phyloP scores from a whole-genome alignment of 2,888 invertebrate species.

The Ellobium chinense region DNA sequence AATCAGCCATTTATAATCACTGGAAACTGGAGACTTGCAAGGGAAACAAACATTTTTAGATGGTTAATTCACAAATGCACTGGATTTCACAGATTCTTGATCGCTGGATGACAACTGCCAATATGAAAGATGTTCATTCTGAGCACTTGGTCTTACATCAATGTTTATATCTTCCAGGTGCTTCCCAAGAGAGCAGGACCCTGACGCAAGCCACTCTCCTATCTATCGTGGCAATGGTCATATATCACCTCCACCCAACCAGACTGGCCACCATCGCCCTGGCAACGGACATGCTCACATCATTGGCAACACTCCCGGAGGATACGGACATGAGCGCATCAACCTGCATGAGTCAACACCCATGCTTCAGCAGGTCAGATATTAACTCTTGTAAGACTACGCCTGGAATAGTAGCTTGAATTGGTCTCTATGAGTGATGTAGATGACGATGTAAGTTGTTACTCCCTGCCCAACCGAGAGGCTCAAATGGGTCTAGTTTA shows the following conservation, averaged over 20 bases:
- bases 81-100: too few species aligned
- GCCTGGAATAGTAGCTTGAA: neutral
- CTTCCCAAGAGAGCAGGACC: slow-evolving; percentile 12
- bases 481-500: too few species aligned
- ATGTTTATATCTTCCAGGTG: neutral
- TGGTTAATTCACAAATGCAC: too few species aligned
- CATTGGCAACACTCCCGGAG: neutral
- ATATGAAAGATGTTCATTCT: too few species aligned
- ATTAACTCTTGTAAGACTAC: neutral
- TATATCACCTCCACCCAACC: neutral
- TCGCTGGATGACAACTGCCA: too few species aligned
- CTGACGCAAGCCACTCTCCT: slow-evolving; percentile 9
- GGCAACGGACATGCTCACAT: slow-evolving; percentile 35
- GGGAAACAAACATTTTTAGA: too few species aligned
- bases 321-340: neutral
- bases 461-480: too few species aligned
- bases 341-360: slow-evolving; percentile 22
- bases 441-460: too few species aligned
- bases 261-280: neutral
- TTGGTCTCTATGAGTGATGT: neutral
- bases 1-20: too few species aligned
- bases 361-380: slow-evolving; percentile 25
- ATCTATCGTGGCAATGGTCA: slow-evolving; percentile 35
- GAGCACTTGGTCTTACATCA: too few species aligned
- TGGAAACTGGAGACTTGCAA: too few species aligned